phyloP scores from a whole-genome alignment of 2,113 vertebrate species.

The Anthoscopus minutus region DNA sequence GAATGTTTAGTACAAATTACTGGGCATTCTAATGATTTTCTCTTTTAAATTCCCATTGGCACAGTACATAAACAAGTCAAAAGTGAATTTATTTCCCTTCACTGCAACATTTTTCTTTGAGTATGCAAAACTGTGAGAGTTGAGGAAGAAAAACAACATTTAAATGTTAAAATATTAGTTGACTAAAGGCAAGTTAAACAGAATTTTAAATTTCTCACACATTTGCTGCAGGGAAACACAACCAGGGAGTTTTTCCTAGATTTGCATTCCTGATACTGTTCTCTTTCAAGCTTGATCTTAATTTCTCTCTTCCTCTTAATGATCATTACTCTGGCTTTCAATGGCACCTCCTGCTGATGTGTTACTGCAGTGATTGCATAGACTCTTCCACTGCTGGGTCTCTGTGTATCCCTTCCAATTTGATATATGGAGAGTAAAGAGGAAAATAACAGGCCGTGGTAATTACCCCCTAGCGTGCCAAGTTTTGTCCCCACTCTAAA shows the following conservation, averaged over 20 bases:
- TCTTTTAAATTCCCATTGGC: not conserved
- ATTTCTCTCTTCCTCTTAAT: constrained; percentile 21
- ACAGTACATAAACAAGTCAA: not conserved
- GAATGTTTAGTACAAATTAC: not conserved
- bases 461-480: not conserved
- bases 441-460: not conserved
- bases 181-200: not conserved
- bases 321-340: constrained; percentile 15
- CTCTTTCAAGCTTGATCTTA: not conserved
- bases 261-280: not conserved
- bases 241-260: not conserved
- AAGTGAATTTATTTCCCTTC: not conserved
- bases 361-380: not conserved
- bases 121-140: not conserved
- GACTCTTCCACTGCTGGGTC: not conserved
- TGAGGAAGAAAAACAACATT: not conserved
- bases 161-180: not conserved
- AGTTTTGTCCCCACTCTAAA: not conserved
- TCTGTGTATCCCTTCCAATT: constrained; percentile 34
- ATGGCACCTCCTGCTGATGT: constrained; percentile 39
- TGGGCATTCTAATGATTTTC: not conserved
- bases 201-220: not conserved
- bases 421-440: constrained; percentile 28
- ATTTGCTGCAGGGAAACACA: not conserved
- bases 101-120: not conserved